These are phyloP conservation scores for Cyprinodon diabolis DNA, from an alignment of 2,797 vertebrate genomes.

Conservation along the genomic window DNA sequence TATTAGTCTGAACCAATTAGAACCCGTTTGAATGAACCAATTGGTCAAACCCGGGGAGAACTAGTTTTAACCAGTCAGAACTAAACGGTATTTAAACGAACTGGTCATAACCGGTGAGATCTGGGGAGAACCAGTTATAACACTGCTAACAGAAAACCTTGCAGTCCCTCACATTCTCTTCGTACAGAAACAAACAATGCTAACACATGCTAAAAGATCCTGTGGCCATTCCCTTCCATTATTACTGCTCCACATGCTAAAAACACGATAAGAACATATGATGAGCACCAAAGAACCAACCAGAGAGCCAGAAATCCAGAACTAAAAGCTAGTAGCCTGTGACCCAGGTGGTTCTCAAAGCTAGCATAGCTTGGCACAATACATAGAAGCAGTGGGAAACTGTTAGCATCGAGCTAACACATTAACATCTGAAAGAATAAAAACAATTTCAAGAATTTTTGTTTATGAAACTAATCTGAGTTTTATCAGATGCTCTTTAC, in stretches of 20 bases:
- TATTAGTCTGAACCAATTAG: not conserved
- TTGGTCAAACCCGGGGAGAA: not conserved
- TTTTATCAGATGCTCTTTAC: too few species aligned
- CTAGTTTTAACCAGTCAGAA: not conserved
- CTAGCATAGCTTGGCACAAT: not conserved
- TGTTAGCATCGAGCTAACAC: not conserved
- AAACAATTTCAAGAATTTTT: too few species aligned
- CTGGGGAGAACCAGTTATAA: not conserved
- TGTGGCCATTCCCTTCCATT: constrained; percentile 53
- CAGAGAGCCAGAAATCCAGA: not conserved
- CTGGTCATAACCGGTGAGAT: not conserved
- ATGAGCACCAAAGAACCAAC: not conserved
- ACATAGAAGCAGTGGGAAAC: not conserved
- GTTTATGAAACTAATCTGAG: too few species aligned
- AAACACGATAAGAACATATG: constrained; percentile 34
- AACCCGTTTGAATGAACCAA: not conserved
- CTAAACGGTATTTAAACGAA: not conserved
- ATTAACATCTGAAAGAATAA: not conserved
- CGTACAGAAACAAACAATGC: not conserved
- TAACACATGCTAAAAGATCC: not conserved
- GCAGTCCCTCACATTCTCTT: not conserved
- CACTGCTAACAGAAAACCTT: not conserved
- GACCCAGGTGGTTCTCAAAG: not conserved
- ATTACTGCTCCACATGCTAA: constrained; percentile 37
- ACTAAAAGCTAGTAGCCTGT: not conserved